Conservation (phyloP, 1,140 invertebrate genomes). For the Callitettix versicolor region DNA sequence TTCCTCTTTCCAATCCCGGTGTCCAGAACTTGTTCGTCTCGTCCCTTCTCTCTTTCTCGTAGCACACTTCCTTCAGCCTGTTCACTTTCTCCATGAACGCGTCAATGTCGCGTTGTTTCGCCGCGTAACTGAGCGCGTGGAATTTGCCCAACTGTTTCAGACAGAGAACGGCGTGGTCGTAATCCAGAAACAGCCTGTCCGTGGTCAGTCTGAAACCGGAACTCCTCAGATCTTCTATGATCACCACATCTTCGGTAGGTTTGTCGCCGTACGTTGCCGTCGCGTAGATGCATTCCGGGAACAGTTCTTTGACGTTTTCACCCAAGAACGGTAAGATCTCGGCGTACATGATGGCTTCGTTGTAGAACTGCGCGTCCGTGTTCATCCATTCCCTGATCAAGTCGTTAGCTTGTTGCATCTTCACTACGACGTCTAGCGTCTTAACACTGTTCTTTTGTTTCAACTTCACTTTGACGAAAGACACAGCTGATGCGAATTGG, state of each 20-base stretch:
- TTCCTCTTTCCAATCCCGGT: background rate
- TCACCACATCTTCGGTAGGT: constrained; percentile 23
- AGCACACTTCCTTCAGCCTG: constrained; percentile 21
- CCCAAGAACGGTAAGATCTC: constrained; percentile 14
- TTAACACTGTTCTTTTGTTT: too few relatives aligned
- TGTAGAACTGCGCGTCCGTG: constrained; percentile 18
- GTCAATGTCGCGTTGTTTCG: constrained; percentile 27
- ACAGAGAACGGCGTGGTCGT: constrained; percentile 28
- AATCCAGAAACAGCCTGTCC: constrained; percentile 17
- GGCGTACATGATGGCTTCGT: constrained; percentile 21
- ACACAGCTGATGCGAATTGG: too few relatives aligned
- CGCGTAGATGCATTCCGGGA: constrained; percentile 20
- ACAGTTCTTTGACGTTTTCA: background rate
- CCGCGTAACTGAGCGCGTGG: constrained; percentile 31
- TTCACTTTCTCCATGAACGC: constrained; percentile 27
- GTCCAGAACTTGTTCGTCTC: background rate
- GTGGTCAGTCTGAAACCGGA: constrained; percentile 15
- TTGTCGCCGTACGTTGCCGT: constrained; percentile 3
- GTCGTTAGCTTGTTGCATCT: background rate
- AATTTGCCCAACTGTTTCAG: constrained; percentile 32
- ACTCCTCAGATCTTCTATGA: constrained; percentile 28
- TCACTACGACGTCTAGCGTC: background rate
- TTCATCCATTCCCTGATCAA: constrained; percentile 5
- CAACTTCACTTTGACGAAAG: too few relatives aligned
- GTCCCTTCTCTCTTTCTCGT: background rate